Evolutionary conservation across 2,888 invertebrate species (phyloP).

Genomic region (Cheilosia soror): DNA sequence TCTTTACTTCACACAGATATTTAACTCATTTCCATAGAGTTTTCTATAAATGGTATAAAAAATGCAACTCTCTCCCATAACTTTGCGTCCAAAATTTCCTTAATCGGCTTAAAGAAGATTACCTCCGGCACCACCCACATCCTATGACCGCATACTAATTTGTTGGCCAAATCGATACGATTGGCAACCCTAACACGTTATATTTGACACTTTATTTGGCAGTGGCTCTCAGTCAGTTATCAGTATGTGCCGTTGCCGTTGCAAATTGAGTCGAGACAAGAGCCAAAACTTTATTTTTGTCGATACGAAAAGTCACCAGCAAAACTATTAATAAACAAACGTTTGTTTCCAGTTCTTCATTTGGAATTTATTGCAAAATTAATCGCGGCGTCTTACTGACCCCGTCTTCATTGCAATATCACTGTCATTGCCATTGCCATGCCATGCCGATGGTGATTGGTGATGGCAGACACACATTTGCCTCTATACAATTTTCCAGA

Average conservation of each 20-base stretch:
- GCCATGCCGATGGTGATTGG: not conserved
- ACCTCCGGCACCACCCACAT: slow-evolving; percentile 12
- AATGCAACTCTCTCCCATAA: not conserved
- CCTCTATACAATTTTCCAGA: not conserved
- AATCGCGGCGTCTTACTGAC: slow-evolving; percentile 35
- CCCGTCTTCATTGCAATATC: slow-evolving; percentile 27
- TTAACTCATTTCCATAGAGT: not conserved
- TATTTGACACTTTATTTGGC: slow-evolving; percentile 5
- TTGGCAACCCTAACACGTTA: slow-evolving; percentile 4
- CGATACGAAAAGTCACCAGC: not conserved
- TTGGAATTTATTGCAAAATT: slow-evolving; percentile 41
- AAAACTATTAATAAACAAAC: slow-evolving; percentile 32
- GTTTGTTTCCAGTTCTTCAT: slow-evolving; percentile 15
- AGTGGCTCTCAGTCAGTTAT: not conserved
- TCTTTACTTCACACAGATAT: not conserved
- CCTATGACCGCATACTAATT: not conserved
- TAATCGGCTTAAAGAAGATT: slow-evolving; percentile 10
- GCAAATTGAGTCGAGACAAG: not conserved
- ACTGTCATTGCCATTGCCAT: slow-evolving; percentile 41
- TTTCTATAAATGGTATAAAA: not conserved
- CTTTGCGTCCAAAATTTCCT: not conserved
- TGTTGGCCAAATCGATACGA: not conserved
- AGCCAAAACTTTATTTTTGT: not conserved
- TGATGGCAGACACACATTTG: slow-evolving; percentile 2
- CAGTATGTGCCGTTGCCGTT: not conserved